A percentile compares a stretch with the other conserved stretches of the same genome.
Evolutionary conservation across 1,140 invertebrate genomes (phyloP).

Genomic region (Neodiprion fabricii): DNA sequence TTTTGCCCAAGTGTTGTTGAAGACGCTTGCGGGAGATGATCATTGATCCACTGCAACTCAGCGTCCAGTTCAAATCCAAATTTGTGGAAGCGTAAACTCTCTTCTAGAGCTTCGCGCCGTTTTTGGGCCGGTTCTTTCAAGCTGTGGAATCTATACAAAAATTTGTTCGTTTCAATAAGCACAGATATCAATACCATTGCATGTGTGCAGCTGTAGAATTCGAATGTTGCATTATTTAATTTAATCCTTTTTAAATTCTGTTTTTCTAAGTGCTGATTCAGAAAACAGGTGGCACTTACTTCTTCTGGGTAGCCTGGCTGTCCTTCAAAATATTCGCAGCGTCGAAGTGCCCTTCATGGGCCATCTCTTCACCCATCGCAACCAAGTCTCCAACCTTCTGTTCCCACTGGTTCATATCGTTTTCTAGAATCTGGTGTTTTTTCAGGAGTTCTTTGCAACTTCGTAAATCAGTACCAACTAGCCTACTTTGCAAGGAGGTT

Average conservation of each 20-base stretch:
- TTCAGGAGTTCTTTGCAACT: slow-evolving; percentile 89
- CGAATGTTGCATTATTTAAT: too few species aligned
- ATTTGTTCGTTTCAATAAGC: slow-evolving; percentile 14
- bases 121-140: slow-evolving; percentile 69
- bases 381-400: slow-evolving; percentile 78
- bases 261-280: too few species aligned
- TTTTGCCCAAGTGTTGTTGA: slow-evolving; percentile 80
- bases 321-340: slow-evolving; percentile 82
- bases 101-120: slow-evolving; percentile 82
- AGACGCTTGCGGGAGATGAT: slow-evolving; percentile 81
- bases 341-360: slow-evolving; percentile 93
- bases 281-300: slow-evolving; percentile 47
- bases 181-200: too few species aligned
- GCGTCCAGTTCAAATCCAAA: slow-evolving; percentile 93
- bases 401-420: slow-evolving; percentile 80
- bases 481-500: slow-evolving; percentile 75
- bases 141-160: slow-evolving; percentile 61
- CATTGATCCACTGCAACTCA: slow-evolving; percentile 95
- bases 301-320: slow-evolving; percentile 77
- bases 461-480: slow-evolving; percentile 84
- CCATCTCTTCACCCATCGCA: slow-evolving; percentile 86
- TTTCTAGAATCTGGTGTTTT: slow-evolving; percentile 82
- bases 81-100: slow-evolving; percentile 88
- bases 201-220: too few species aligned
- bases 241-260: too few species aligned